Conservation (phyloP, 1,140 invertebrate genomes). For the Brachionus rubens region DNA sequence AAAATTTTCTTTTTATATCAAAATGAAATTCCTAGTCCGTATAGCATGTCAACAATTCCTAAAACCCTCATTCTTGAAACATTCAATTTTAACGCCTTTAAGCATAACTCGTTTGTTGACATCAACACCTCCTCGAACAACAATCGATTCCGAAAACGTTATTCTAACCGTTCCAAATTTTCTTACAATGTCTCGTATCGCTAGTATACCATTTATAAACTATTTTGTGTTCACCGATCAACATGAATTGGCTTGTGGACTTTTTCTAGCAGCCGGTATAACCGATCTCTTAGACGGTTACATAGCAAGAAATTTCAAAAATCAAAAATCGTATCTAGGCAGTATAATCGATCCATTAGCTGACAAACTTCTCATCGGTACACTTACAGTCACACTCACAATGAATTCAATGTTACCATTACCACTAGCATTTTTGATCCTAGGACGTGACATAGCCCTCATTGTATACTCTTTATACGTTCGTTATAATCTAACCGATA, state of each 20-base stretch:
- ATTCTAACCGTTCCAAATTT: slow-evolving; percentile 36
- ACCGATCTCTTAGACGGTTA: slow-evolving; percentile 36
- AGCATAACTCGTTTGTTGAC: not conserved
- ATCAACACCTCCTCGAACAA: not conserved
- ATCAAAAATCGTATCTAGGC: slow-evolving; percentile 15
- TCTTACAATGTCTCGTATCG: slow-evolving; percentile 24
- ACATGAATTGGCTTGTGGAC: slow-evolving; percentile 4
- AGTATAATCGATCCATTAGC: slow-evolving; percentile 40
- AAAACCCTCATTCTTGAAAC: not conserved
- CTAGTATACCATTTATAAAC: slow-evolving; percentile 16
- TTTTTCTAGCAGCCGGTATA: slow-evolving; percentile 28
- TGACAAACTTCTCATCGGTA: slow-evolving; percentile 41
- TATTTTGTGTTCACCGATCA: slow-evolving; percentile 39
- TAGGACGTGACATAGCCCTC: slow-evolving; percentile 19
- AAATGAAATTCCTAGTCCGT: too few species aligned
- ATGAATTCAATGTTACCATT: not conserved
- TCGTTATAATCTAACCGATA: not conserved
- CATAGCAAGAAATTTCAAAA: slow-evolving; percentile 17
- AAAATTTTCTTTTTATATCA: too few species aligned
- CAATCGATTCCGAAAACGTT: not conserved
- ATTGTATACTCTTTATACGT: not conserved
- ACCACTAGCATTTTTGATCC: not conserved
- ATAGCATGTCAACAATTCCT: too few species aligned
- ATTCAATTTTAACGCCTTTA: not conserved
- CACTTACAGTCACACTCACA: not conserved